Base-by-base conservation (phyloP, 2,888 invertebrate genomes). In the Drosophila flavopinicola region DNA sequence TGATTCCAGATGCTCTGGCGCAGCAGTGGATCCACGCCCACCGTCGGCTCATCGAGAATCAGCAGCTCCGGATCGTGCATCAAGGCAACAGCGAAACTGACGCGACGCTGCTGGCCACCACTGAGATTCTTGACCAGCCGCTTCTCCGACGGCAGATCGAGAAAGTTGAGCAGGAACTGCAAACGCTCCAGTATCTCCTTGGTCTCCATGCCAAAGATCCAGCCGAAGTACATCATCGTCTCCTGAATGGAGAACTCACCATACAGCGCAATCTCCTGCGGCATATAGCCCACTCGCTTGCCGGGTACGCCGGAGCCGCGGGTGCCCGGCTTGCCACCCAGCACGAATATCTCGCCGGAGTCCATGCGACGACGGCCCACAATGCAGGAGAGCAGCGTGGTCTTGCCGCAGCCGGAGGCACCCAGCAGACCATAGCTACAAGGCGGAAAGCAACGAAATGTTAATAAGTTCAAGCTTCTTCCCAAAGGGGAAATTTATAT, bases 371-470 rank as follows among this genome's bases (percentile, higher is more conserved):
- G 93, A 52, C 97, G 93, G 3, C 98, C 98, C 17, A 98, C 97
- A 86, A 98, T 96, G 91, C 97, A 97, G 41, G 97, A 96, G 3
- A 98, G 93, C 10, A 98, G 92, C 0, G 98, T 98, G 2, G 98
- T 98, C 92, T 98, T 98, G n/a, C 98, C 98, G 90, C 98, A 98
- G 27, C 98, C 98, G 64, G 98, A 98, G 6, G 98, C 98, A 20
- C 98, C 98, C 32, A 98, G 92, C 7, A 98, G 93, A 59, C 98
- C 98, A 91, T 98, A 98, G 91, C 98, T 98, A n/a, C n/a, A 92
- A 7, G 6, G 4, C 6, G 4, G 20, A 10, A 37, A 24, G 1
- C 1, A 41, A 24, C 41, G 32, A 7, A 56, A 24, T 29, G 7
- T 30, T 15, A 11, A 15, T 11, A 23, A 2, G n/a, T n/a, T n/a